Base-by-base conservation (phyloP, 2,888 invertebrate genomes). In the Ophonus ardosiacus region DNA sequence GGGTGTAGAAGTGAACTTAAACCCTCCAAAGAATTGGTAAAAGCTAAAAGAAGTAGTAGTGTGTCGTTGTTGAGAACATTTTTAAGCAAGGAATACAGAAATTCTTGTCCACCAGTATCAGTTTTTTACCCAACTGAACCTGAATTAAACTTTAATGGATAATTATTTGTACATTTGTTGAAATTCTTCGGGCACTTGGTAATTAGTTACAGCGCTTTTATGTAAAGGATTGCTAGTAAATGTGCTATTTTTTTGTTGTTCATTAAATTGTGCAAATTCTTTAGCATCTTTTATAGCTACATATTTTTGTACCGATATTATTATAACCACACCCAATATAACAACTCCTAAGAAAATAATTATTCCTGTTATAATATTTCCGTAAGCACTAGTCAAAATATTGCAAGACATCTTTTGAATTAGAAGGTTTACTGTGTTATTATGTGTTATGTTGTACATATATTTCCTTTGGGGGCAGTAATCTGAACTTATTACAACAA, bases 151-250 rank as follows among this genome's bases (percentile, higher is more conserved):
- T 31, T 31, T 6, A 6, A 31, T 0, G 31, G 31, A 5, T 31
- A 31, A 31, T 31, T 31, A 31, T 1, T 31, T 6, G 5, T 31
- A 31, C 31, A 31, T 31, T 31, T 31, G 31, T 6, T 5, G 31
- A 31, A 31, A 65, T 87, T 87, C 61, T 87, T 92, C 91, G 10
- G 95, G 95, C 85, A 94, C 92, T 86, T 90, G 90, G 87, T 93
- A 94, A 81, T 91, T 90, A 0, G 92, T 92, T 15, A 93, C 92
- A 0, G 95, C 57, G 5, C 31, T 31, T 31, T 57, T n/a, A 31
- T 31, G 31, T 31, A 31, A 31, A 3, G 31, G 31, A 31, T 31
- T 31, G 5, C 31, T 31, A 31, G 31, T 31, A 31, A 31, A 31
- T 4, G 31, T 31, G 5, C 31, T 31, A 31, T 31, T 4, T 31